Evolutionary conservation across 2,888 invertebrate species (phyloP), one percentile per base, ranked within the genome.

Genomic region (Thysanoteuthis rhombus): DNA sequence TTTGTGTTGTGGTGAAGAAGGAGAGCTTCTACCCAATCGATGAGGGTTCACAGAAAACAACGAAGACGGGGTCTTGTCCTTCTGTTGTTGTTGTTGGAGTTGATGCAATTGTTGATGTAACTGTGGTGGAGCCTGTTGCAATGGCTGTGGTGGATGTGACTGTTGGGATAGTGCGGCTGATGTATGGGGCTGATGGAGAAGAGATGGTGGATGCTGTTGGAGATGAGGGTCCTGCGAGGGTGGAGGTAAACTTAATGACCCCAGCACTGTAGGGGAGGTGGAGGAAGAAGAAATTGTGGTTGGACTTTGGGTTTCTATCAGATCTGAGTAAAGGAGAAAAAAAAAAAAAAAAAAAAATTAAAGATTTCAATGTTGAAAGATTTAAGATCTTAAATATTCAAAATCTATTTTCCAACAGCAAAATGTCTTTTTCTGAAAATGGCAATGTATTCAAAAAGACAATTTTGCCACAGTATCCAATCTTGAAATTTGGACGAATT

Each of bases 281-380:
- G 91, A 91, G 42, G 91, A 91, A 39, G 91, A 91, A 45, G 91
- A 91, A 40, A 91, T 91, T 40, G 91, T 91, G 36, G 91, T 91
- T 39, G 91, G 45, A 91, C 91, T 91, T 40, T 91, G 91, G 22
- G 91, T 91, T 91, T 91, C 91, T 42, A 91, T 91, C 91, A 91
- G 91, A 91, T 91, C 91, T 91, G 91, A 91, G 40, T 91, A 91
- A 45, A 91, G 32, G 32, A 91, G 42, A 45, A 91, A 91, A 40
- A 91, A 90, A 40, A 40, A 90, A 91, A n/a, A 40, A 39, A 90
- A 90, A 25, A 39, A 90, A 90, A 90, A 36, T 22, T 25, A 90
- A 36, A n/a, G 22, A 6, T 38, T 90, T n/a, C 22, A 22, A 52
- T 52, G 52, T 52, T 25, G 52, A 52, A 52, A 52, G 25, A 25